Base-by-base conservation (phyloP, 1,140 invertebrate species). In the Neelides sp. region DNA sequence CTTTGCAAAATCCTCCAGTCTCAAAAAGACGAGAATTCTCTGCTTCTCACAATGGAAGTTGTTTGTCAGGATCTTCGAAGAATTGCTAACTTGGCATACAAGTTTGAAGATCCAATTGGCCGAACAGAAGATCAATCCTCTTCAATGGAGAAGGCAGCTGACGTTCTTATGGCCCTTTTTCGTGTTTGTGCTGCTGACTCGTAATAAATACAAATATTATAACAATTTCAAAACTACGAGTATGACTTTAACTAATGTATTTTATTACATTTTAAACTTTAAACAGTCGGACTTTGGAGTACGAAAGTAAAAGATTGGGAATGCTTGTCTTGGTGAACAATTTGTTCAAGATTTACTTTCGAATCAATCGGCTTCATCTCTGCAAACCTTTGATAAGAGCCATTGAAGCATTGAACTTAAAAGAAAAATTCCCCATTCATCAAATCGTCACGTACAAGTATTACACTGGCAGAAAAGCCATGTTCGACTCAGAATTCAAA, bases 401-500 rank as follows among this genome's bases (percentile, higher is more conserved):
- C 2, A 95, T 98, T 58, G 92, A 97, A 58, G 86, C 86, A 23
- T 55, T 55, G 28, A 85, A 84, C 13, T 82, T 88, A 39, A 93
- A 90, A 67, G 85, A 94, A 40, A 77, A 79, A 48, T 98, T 94
- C 68, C 79, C 82, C 28, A 79, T 80, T 22, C 83, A 85, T 71
- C 86, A 93, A 66, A 82, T 92, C 35, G 73, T 80, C 23, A 97
- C 94, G 0, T 98, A 95, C 66, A 87, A 84, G 63, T 97, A 95
- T 71, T 98, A 92, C 72, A 88, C 96, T 15, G 94, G 94, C 2
- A 74, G 92, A 4, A 95, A 97, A 68, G 85, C 89, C 2, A 96
- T 98, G 85, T 98, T 97, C 69, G 93, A 98, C 68, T 93, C 88
- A 55, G 88, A 97, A 65, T 96, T 93, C 64, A 83, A 83, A 68